Base-by-base conservation (phyloP, 2,113 vertebrate species). In the Meleagris gallopavo region DNA sequence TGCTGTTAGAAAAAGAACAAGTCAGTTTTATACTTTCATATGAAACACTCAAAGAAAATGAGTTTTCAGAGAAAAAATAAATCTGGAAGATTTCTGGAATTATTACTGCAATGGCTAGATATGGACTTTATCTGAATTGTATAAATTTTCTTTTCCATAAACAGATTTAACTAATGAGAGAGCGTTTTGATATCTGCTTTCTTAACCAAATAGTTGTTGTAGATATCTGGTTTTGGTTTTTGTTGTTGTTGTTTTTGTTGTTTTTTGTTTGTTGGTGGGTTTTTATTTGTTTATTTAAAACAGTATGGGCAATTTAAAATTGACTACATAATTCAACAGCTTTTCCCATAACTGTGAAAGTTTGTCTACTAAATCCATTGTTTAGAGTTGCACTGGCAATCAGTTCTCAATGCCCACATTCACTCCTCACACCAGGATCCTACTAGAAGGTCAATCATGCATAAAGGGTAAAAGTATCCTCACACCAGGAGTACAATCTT, bases 401-500 rank as follows among this genome's bases (percentile, higher is more conserved):
- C 27, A 27, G 1, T 38, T 88, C 2, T 29, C 50, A 54, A 16
- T 57, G 64, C 46, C 32, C 21, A 36, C 74, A 83, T 70, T 90
- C 70, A 65, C 52, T 60, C 27, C 50, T 34, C 55, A 0, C 79
- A 77, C 79, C 45, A 88, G 87, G 74, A 41, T 22, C 76, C 67
- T 43, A 11, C 40, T 83, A 48, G 66, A 57, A 94, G 89, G 89
- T 88, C 93, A 94, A 32, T 75, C 89, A 52, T 48, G 64, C 72
- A 72, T 83, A 69, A 93, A 90, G 71, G 38, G 60, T 58, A 89
- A 84, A 95, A 70, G 65, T 50, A 73, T 88, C 88, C 82, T 94
- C 76, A 5, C 92, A 74, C 87, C 66, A 24, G 92, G 86, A 90
- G 88, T 76, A 88, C 79, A 75, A 75, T 90, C 72, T 89, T 81